Conservation (phyloP, 2,888 invertebrate species). For the Tethea ocularis region DNA sequence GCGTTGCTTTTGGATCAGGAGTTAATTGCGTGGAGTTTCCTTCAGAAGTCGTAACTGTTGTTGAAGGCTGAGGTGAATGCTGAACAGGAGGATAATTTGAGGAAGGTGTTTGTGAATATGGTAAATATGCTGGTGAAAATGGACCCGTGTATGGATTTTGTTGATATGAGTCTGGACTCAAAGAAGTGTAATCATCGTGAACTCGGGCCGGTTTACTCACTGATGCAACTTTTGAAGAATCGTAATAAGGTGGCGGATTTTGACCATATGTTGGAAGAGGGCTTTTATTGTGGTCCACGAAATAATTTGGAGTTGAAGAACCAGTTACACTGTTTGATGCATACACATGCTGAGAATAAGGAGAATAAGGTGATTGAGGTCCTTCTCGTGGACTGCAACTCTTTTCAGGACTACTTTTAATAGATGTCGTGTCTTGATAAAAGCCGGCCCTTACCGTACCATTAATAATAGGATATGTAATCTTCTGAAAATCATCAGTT, state of each 20-base stretch:
- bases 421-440: constrained; percentile 94
- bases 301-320: constrained; percentile 70
- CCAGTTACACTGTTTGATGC: constrained; percentile 64
- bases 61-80: constrained; percentile 52
- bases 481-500: constrained; percentile 87
- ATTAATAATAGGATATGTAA: constrained; percentile 89
- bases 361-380: constrained; percentile 79
- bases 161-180: constrained; percentile 82
- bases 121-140: constrained; percentile 65
- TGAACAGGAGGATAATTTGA: constrained; percentile 63
- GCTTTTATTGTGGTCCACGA: constrained; percentile 74
- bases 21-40: constrained; percentile 47
- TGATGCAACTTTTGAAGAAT: constrained; percentile 79
- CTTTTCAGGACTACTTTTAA: constrained; percentile 92
- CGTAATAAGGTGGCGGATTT: constrained; percentile 84
- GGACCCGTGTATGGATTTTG: constrained; percentile 75
- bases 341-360: constrained; percentile 77
- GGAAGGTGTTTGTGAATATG: constrained; percentile 63
- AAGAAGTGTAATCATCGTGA: constrained; percentile 82
- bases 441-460: constrained; percentile 94
- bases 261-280: constrained; percentile 73
- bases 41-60: constrained; percentile 40
- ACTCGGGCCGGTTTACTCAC: constrained; percentile 75
- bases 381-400: constrained; percentile 92
- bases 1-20: constrained; percentile 63